Conservation (phyloP, 2,113 vertebrate genomes). For the Echinops telfairi region DNA sequence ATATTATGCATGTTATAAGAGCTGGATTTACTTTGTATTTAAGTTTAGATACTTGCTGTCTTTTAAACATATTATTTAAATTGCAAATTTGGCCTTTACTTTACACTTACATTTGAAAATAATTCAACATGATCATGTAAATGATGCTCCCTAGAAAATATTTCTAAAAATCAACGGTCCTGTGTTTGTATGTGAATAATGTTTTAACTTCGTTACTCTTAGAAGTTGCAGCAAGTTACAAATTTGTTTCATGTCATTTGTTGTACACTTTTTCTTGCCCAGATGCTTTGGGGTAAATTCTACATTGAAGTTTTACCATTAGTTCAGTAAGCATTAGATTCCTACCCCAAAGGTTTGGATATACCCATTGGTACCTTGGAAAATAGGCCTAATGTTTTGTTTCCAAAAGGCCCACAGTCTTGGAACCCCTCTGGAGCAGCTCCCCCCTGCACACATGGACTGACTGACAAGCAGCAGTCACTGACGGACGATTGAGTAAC, state of each 20-base stretch:
- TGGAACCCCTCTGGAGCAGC: not conserved
- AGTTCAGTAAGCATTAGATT: not conserved
- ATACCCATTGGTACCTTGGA: not conserved
- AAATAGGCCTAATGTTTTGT: not conserved
- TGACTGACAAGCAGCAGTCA: not conserved
- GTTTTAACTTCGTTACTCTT: not conserved
- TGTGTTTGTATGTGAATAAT: conserved; percentile 52
- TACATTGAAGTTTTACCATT: conserved; percentile 28
- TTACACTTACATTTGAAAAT: conserved; percentile 48
- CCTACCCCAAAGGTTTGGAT: not conserved
- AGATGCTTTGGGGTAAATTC: not conserved
- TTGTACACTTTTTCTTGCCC: not conserved
- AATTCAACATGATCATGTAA: conserved; percentile 38
- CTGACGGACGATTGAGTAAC: not conserved
- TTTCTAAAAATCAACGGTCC: conserved; percentile 7
- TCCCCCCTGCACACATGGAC: not conserved
- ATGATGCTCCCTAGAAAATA: conserved; percentile 23
- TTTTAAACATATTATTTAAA: conserved; percentile 30
- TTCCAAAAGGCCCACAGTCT: not conserved
- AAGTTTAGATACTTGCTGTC: conserved; percentile 16
- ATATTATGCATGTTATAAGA: not conserved
- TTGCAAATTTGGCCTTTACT: conserved; percentile 10
- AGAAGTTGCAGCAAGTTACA: conserved; percentile 7
- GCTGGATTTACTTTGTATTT: conserved; percentile 18
- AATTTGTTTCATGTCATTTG: not conserved